Conservation (phyloP, 1,140 invertebrate species). For the Hesperophylax magnus region DNA sequence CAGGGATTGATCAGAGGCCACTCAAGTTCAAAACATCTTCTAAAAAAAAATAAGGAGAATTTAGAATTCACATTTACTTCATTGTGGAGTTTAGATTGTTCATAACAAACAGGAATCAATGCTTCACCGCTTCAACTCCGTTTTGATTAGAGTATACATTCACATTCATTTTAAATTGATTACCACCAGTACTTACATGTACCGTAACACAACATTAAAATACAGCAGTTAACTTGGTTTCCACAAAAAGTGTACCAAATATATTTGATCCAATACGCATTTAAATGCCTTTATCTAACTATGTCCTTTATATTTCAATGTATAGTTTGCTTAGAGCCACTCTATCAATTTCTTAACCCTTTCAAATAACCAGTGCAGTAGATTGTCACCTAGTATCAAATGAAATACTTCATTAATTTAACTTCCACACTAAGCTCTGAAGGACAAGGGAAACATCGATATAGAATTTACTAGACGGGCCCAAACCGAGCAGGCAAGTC, state of each 20-base stretch:
- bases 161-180: too few relatives aligned
- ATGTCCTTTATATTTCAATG: constrained; percentile 6
- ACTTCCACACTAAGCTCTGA: constrained; percentile 1
- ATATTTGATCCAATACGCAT: constrained; percentile 1
- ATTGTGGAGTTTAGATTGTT: too few relatives aligned
- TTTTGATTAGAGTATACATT: too few relatives aligned
- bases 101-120: too few relatives aligned
- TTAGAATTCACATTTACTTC: too few relatives aligned
- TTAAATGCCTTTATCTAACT: constrained; percentile 18
- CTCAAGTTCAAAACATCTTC: too few relatives aligned
- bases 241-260: constrained; percentile 1
- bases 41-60: too few relatives aligned
- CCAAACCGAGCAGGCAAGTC: too few relatives aligned
- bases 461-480: too few relatives aligned
- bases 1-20: too few relatives aligned
- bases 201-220: constrained; percentile 14
- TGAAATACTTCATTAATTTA: not conserved
- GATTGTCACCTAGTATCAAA: constrained; percentile 24
- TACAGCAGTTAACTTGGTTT: constrained; percentile 17
- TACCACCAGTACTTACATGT: constrained; percentile 4
- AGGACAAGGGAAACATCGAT: not conserved
- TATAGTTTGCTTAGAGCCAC: constrained; percentile 12
- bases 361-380: constrained; percentile 37
- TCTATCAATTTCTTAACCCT: constrained; percentile 8
- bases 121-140: too few relatives aligned